Percentiles rank a stretch among this genome's conserved stretches.
phyloP scores from a whole-genome alignment of 2,888 invertebrate species.

The Lithophane leautieri region DNA sequence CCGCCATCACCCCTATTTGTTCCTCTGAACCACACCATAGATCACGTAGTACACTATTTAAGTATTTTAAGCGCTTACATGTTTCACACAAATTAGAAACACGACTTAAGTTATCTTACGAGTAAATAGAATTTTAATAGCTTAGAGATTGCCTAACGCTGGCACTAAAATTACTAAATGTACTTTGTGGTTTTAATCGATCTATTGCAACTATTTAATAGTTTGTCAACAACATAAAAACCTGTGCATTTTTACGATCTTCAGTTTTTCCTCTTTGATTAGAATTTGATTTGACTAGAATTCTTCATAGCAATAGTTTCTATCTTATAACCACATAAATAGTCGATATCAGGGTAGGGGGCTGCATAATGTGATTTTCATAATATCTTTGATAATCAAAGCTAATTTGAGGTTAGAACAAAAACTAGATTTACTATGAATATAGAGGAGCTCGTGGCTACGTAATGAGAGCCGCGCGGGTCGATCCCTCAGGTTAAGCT shows the following conservation, averaged over 20 bases:
- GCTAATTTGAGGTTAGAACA: no score
- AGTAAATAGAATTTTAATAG: slow-evolving; percentile 83
- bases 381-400: neutral
- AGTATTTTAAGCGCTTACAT: slow-evolving; percentile 72
- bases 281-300: no score
- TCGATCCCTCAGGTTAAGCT: no score
- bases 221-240: slow-evolving; percentile 66
- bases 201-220: slow-evolving; percentile 50
- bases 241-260: slow-evolving; percentile 39
- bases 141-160: slow-evolving; percentile 67
- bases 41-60: slow-evolving; percentile 71
- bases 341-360: neutral
- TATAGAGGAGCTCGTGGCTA: no score
- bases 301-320: neutral
- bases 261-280: slow-evolving; percentile 27
- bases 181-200: slow-evolving; percentile 57
- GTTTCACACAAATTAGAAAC: slow-evolving; percentile 83
- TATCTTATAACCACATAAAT: neutral
- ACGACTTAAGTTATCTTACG: slow-evolving; percentile 81
- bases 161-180: slow-evolving; percentile 61
- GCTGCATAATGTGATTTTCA: neutral
- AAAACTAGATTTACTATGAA: no score
- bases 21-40: slow-evolving; percentile 72
- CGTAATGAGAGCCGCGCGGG: no score
- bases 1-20: slow-evolving; percentile 70